Percentiles rank a stretch among this genome's conserved stretches.
Evolutionary conservation across 1,140 invertebrate species (phyloP).

Genomic region (Lysiphlebus fabarum): DNA sequence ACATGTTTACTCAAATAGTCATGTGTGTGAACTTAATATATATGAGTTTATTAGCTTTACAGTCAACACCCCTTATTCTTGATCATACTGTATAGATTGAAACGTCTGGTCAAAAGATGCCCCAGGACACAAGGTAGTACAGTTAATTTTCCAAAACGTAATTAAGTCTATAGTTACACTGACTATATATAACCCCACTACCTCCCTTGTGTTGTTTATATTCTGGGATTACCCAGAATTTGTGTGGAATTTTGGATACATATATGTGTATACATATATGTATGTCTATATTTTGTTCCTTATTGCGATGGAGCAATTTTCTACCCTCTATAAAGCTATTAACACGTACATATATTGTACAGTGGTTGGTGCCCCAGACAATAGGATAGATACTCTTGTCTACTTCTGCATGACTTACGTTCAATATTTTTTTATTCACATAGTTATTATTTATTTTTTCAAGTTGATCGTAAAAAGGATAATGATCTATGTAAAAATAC

Average conservation of each 20-base stretch:
- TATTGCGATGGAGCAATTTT: conserved; percentile 29
- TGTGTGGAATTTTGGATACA: conserved; percentile 13
- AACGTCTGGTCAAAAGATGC: conserved; percentile 25
- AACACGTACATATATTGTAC: conserved; percentile 8
- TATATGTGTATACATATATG: no score
- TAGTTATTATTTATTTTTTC: no score
- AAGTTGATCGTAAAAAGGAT: no score
- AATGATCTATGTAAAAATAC: no score
- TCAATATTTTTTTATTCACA: no score
- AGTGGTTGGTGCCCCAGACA: not conserved
- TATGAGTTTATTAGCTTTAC: conserved; percentile 26
- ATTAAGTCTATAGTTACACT: conserved; percentile 24
- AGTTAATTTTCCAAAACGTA: conserved; percentile 30
- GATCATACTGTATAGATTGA: conserved; percentile 24
- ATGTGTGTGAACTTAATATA: no score
- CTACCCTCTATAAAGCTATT: conserved; percentile 28
- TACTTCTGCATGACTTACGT: conserved; percentile 15
- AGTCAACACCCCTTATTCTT: not conserved
- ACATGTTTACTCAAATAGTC: no score
- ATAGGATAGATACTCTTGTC: conserved; percentile 17
- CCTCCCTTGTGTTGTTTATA: conserved; percentile 17
- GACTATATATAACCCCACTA: not conserved
- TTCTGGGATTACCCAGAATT: conserved; percentile 26
- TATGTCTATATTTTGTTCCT: conserved; percentile 20
- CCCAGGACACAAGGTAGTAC: conserved; percentile 1